Base-by-base conservation (phyloP, 1,140 invertebrate species). In the Pseudachorutes palmiensis region DNA sequence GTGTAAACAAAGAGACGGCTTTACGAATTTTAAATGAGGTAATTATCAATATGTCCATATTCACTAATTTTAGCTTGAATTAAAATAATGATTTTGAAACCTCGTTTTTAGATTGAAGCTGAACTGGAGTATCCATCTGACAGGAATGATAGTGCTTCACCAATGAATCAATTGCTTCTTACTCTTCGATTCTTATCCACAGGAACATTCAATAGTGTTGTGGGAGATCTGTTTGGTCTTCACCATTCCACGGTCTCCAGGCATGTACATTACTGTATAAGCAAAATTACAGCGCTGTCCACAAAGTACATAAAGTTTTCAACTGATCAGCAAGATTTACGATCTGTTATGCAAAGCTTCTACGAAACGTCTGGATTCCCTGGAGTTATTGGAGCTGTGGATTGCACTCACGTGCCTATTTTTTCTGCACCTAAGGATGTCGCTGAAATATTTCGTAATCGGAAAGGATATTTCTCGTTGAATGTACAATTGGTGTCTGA, bases 381-480 rank as follows among this genome's bases (percentile, higher is more conserved):
- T 5, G 67, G 67, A 58, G 49, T 68, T 16, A 32, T 68, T 32
- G 67, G 67, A 22, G 63, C 63, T 14, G 3, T 68, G 3, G 67
- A 68, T 36, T 68, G 67, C 33, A 68, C 67, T n/a, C 64, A 68
- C 59, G 49, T 68, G n/a, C 66, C 70, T 12, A 72, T 72, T 62
- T 24, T 62, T 9, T 55, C 71, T n/a, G 64, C 70, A 9, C 14
- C 26, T 3, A 77, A 75, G 33, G 70, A 77, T 28, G 64, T 77
- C 72, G 75, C 75, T 29, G 79, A 81, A 75, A 57, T 72, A 28
- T 81, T 75, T 65, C 49, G 79, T 45, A 80, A 80, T 67, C 71
- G 78, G 64, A 80, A 80, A 68, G 74, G 72, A 26, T 79, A 74
- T 70, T 79, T 79, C 70, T 78, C 78, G 9, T 70, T 79, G n/a